Evolutionary conservation across 2,888 invertebrate species (phyloP).

Genomic region (Andrena praecox): DNA sequence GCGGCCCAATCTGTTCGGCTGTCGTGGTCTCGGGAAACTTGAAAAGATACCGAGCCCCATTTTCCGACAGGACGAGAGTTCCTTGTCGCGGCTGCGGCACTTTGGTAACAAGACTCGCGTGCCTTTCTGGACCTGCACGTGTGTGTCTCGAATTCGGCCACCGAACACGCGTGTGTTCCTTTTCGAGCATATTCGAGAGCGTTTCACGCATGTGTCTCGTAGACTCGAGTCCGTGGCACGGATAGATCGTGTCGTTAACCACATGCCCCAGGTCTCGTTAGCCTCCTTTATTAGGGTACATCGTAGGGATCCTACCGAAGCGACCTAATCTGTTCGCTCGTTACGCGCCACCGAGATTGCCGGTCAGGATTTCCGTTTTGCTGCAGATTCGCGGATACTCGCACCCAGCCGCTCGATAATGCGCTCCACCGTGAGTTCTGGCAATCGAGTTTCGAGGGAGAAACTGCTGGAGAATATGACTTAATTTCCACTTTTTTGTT

Average conservation of each 20-base stretch:
- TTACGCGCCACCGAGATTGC: slow-evolving; percentile 64
- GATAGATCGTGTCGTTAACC: slow-evolving; percentile 68
- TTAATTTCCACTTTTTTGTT: not conserved
- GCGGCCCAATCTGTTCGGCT: slow-evolving; percentile 29
- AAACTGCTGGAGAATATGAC: not conserved
- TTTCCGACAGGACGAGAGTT: slow-evolving; percentile 29
- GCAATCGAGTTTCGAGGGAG: not conserved
- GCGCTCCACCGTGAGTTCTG: not conserved
- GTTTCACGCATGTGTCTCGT: slow-evolving; percentile 51
- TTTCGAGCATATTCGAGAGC: slow-evolving; percentile 32
- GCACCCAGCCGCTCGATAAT: slow-evolving; percentile 17
- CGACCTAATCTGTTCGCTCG: slow-evolving; percentile 72
- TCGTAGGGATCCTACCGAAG: slow-evolving; percentile 54
- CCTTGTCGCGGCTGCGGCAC: slow-evolving; percentile 75
- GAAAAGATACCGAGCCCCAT: slow-evolving; percentile 51
- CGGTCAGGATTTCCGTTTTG: slow-evolving; percentile 45
- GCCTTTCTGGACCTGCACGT: slow-evolving; percentile 79
- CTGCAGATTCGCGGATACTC: slow-evolving; percentile 39
- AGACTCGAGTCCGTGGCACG: slow-evolving; percentile 31
- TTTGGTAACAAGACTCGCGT: slow-evolving; percentile 84
- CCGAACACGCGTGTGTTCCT: slow-evolving; percentile 45
- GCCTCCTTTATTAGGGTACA: slow-evolving; percentile 67
- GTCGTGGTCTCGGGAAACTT: slow-evolving; percentile 29
- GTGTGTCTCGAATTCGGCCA: slow-evolving; percentile 70
- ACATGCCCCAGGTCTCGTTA: slow-evolving; percentile 78